A percentile compares a stretch with the other conserved stretches of the same genome.
Conservation (phyloP, 1,140 invertebrate species). For the Bombus soroeensis region DNA sequence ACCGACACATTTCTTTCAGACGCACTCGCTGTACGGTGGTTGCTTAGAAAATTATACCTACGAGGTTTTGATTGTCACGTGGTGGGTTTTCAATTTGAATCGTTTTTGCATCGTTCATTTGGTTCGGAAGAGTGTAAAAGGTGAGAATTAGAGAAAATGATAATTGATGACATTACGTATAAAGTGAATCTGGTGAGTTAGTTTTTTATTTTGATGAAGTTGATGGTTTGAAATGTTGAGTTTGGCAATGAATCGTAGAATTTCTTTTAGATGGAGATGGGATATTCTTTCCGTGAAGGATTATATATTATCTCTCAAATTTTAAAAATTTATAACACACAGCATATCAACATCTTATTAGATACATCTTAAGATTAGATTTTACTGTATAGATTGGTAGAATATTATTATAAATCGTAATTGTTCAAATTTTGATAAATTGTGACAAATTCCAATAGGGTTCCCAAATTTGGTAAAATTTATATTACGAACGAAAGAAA, state of each 20-base stretch:
- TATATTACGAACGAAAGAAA: too few species aligned
- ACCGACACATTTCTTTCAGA: not conserved
- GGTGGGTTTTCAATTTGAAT: too few species aligned
- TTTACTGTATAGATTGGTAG: not conserved
- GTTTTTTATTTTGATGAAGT: not conserved
- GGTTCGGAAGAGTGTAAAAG: too few species aligned
- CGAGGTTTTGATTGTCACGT: not conserved
- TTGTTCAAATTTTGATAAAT: not conserved
- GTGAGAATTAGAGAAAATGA: not conserved
- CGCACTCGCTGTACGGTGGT: not conserved
- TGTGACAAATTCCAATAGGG: too few species aligned
- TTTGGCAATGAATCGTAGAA: not conserved
- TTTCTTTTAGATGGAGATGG: too few species aligned
- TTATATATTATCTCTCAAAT: not conserved
- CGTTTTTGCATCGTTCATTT: not conserved
- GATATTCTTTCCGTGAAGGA: not conserved
- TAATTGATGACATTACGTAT: not conserved
- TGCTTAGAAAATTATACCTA: not conserved
- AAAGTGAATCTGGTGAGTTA: not conserved
- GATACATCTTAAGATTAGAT: not conserved
- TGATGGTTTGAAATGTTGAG: not conserved
- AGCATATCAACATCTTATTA: not conserved
- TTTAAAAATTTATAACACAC: not conserved
- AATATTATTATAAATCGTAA: not conserved
- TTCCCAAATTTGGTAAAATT: too few species aligned